These are phyloP conservation scores for Limnothrissa miodon DNA, from an alignment of 2,113 vertebrate genomes.

Conservation along the genomic window DNA sequence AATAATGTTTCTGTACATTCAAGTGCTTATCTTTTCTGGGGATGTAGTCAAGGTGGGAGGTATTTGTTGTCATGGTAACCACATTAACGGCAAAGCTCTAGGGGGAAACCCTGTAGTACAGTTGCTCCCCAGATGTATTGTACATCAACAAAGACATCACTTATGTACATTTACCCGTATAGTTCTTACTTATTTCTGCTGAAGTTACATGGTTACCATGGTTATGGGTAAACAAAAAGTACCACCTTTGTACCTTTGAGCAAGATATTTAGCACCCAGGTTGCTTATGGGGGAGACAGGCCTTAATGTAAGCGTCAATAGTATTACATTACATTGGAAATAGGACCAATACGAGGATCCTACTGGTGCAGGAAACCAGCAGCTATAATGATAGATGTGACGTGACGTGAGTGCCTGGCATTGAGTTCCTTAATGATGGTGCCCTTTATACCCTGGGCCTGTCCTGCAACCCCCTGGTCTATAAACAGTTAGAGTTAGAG, in stretches of 20 bases:
- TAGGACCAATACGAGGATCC: not conserved
- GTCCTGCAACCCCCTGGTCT: slow-evolving; percentile 64
- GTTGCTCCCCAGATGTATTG: too few species aligned
- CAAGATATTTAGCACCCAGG: too few species aligned
- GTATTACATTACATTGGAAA: too few species aligned
- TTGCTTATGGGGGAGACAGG: too few species aligned
- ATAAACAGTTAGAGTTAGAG: slow-evolving; percentile 72
- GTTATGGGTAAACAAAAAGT: too few species aligned
- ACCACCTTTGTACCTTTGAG: too few species aligned
- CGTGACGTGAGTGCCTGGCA: not conserved
- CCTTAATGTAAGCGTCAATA: too few species aligned
- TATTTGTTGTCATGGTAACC: too few species aligned
- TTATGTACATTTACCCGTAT: not conserved
- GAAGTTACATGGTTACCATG: too few species aligned
- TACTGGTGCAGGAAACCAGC: not conserved
- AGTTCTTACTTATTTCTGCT: not conserved
- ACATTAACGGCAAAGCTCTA: too few species aligned
- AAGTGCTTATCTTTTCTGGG: not conserved
- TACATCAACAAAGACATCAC: not conserved
- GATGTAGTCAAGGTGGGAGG: too few species aligned
- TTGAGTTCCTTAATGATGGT: slow-evolving; percentile 64
- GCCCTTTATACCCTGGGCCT: slow-evolving; percentile 54
- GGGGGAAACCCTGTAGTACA: slow-evolving; percentile 11
- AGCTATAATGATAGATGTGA: slow-evolving; percentile 33
- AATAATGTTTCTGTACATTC: too few species aligned